Conservation (phyloP, 1,140 invertebrate genomes). For the Bombyx mandarina region DNA sequence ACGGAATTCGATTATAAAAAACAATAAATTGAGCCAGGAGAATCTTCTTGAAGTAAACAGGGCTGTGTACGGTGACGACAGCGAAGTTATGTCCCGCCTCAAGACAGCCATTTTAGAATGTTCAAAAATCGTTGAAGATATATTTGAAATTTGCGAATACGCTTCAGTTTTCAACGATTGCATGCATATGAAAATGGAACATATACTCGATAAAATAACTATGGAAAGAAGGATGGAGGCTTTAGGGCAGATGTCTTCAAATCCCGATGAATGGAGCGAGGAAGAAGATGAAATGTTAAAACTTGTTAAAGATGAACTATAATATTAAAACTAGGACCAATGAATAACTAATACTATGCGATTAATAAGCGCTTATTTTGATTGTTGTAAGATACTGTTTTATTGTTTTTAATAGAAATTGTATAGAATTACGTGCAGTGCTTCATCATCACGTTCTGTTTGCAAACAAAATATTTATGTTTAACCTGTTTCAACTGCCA, state of each 20-base stretch:
- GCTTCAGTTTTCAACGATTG: slow-evolving; percentile 60
- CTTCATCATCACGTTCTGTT: no score
- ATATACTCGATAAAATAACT: slow-evolving; percentile 53
- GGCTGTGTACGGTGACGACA: slow-evolving; percentile 50
- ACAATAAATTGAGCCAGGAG: slow-evolving; percentile 46
- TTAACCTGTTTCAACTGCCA: no score
- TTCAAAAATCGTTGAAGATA: slow-evolving; percentile 28
- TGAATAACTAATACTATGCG: no score
- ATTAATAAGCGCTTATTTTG: no score
- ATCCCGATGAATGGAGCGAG: slow-evolving; percentile 45
- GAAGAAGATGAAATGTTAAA: slow-evolving; percentile 55
- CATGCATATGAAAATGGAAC: slow-evolving; percentile 64
- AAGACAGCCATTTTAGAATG: slow-evolving; percentile 44
- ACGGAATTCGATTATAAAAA: slow-evolving; percentile 46
- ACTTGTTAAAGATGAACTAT: slow-evolving; percentile 55
- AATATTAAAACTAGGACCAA: not conserved
- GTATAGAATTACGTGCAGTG: no score
- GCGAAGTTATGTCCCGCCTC: slow-evolving; percentile 42
- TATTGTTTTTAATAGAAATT: no score
- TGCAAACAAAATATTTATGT: no score
- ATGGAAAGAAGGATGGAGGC: slow-evolving; percentile 58
- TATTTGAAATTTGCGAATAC: slow-evolving; percentile 61
- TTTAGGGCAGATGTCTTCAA: slow-evolving; percentile 45
- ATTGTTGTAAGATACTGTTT: no score
- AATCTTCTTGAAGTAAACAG: slow-evolving; percentile 45